Evolutionary conservation across 2,888 invertebrate species (phyloP).

Genomic region (Amiota minor): DNA sequence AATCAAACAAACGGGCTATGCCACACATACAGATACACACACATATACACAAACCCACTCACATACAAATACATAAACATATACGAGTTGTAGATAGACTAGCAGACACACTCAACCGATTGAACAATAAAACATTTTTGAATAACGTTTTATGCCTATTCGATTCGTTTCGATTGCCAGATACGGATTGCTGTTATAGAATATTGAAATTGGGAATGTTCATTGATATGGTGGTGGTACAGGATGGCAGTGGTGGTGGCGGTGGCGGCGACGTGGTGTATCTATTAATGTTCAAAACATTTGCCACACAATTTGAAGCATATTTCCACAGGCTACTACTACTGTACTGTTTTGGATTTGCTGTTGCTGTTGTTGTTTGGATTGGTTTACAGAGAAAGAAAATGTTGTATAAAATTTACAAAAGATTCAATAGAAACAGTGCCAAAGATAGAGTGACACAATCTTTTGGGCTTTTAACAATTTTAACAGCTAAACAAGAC

Average conservation of each 20-base stretch:
- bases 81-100: neutral
- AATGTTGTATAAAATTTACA: neutral
- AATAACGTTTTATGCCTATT: conserved; percentile 62
- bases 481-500: too few species aligned
- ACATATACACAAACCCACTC: conserved; percentile 12
- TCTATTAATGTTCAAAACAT: conserved; percentile 22
- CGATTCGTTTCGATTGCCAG: neutral
- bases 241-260: too few species aligned
- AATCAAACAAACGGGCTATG: conserved; percentile 44
- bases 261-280: neutral
- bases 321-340: conserved; percentile 28
- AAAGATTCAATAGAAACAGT: neutral
- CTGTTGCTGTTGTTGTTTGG: conserved; percentile 34
- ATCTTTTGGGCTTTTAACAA: too few species aligned
- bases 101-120: conserved; percentile 64
- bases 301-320: conserved; percentile 42
- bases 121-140: conserved; percentile 68
- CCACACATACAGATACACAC: conserved; percentile 24
- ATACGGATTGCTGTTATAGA: too few species aligned
- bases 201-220: too few species aligned
- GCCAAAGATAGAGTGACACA: too few species aligned
- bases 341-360: conserved; percentile 31
- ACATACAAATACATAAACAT: neutral
- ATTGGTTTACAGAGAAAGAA: conserved; percentile 35
- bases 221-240: too few species aligned